A percentile compares a stretch with the other conserved stretches of the same genome.
Conservation (phyloP, 2,797 vertebrate genomes). For the Sarcophilus harrisii region DNA sequence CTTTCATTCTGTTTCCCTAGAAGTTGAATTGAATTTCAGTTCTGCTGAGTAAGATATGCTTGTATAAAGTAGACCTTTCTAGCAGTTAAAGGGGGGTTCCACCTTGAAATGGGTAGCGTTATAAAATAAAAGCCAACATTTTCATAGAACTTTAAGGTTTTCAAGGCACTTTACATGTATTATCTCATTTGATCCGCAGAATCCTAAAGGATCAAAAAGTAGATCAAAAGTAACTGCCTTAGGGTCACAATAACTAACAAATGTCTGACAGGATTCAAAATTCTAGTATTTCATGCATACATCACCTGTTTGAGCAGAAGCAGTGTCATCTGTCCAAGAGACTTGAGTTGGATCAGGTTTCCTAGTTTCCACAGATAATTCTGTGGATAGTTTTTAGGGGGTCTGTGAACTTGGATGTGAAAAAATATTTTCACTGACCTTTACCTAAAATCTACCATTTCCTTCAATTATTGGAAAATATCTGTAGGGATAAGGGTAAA, state of each 20-base stretch:
- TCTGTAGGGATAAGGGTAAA: not conserved
- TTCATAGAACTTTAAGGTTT: not conserved
- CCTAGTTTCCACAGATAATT: not conserved
- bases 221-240: not conserved
- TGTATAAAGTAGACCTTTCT: not conserved
- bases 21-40: not conserved
- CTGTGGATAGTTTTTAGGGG: not conserved
- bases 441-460: not conserved
- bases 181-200: not conserved
- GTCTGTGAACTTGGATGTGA: not conserved
- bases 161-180: not conserved
- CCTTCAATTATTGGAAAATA: not conserved
- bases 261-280: not conserved
- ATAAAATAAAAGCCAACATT: too few species aligned
- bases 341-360: not conserved
- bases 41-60: not conserved
- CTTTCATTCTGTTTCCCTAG: not conserved
- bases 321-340: not conserved
- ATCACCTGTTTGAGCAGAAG: not conserved
- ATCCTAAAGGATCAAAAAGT: not conserved
- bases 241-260: not conserved
- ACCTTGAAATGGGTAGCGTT: too few species aligned
- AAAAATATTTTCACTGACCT: not conserved
- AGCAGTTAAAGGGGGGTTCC: not conserved
- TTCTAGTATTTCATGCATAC: not conserved